Percentiles rank a stretch among this genome's conserved stretches.
These are phyloP conservation scores for Daktulosphaira vitifoliae DNA, from an alignment of 1,140 invertebrate species.

Conservation along the genomic window DNA sequence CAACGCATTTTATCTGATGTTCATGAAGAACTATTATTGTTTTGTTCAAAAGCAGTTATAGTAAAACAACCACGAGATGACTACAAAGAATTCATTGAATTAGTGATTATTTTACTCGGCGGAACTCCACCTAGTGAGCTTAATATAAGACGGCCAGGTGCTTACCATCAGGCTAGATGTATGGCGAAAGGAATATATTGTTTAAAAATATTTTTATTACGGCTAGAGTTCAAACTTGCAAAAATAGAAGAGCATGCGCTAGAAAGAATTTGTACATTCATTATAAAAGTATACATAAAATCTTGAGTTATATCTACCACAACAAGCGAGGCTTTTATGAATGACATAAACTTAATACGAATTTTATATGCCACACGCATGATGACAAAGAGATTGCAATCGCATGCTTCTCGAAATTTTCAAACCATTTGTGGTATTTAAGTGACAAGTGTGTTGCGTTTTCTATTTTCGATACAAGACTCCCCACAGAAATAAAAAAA, in stretches of 20 bases:
- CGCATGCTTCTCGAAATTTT: too few relatives aligned
- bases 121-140: background rate
- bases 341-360: too few relatives aligned
- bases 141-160: constrained; percentile 12
- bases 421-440: constrained; percentile 40
- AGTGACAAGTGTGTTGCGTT: too few relatives aligned
- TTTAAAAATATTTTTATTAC: constrained; percentile 31
- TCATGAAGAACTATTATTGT: background rate
- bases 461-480: too few relatives aligned
- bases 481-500: too few relatives aligned
- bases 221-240: constrained; percentile 19
- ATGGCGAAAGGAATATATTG: too few relatives aligned
- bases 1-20: background rate
- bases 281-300: constrained; percentile 25
- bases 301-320: constrained; percentile 35
- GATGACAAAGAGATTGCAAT: too few relatives aligned
- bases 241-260: constrained; percentile 20
- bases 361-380: too few relatives aligned
- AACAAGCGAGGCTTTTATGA: too few relatives aligned
- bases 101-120: too few relatives aligned
- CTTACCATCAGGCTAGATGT: constrained; percentile 37
- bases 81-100: too few relatives aligned
- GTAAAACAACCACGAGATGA: constrained; percentile 23
- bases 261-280: too few relatives aligned
- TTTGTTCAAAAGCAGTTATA: background rate